Conservation (phyloP, 2,113 vertebrate genomes). For the Panthera tigris region DNA sequence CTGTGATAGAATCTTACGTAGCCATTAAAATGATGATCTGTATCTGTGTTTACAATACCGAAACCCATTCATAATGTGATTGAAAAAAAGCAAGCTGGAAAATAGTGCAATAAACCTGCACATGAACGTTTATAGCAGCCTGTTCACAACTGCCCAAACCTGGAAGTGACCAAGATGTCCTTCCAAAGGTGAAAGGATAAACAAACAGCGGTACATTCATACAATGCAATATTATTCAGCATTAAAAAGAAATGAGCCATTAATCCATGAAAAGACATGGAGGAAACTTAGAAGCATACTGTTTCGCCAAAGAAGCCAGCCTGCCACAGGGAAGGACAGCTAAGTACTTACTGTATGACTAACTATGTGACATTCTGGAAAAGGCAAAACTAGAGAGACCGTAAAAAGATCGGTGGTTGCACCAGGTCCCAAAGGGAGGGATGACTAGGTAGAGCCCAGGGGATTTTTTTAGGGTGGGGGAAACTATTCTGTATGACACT, state of each 20-base stretch:
- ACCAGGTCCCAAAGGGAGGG: background rate
- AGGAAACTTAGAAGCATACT: background rate
- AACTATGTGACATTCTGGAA: background rate
- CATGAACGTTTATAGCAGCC: background rate
- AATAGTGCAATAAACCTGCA: background rate
- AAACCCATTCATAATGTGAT: background rate
- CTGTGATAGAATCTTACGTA: background rate
- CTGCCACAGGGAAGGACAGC: background rate
- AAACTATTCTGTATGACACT: background rate
- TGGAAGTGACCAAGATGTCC: background rate
- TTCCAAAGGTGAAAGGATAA: slow-evolving; percentile 1
- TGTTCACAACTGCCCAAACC: background rate
- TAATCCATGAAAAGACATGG: background rate
- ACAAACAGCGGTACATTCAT: background rate
- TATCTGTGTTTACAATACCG: background rate
- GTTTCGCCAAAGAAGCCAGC: background rate
- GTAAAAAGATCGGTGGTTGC: background rate
- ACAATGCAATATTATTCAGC: background rate
- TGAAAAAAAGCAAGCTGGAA: background rate
- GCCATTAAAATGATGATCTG: background rate
- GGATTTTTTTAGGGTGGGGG: background rate
- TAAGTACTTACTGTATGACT: background rate
- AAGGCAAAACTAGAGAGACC: background rate
- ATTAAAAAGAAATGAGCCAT: background rate
- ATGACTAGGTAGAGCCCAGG: background rate